Percentiles rank a stretch among this genome's conserved stretches.
Evolutionary conservation across 1,140 invertebrate species (phyloP).

Genomic region (Diploscapter pachys): DNA sequence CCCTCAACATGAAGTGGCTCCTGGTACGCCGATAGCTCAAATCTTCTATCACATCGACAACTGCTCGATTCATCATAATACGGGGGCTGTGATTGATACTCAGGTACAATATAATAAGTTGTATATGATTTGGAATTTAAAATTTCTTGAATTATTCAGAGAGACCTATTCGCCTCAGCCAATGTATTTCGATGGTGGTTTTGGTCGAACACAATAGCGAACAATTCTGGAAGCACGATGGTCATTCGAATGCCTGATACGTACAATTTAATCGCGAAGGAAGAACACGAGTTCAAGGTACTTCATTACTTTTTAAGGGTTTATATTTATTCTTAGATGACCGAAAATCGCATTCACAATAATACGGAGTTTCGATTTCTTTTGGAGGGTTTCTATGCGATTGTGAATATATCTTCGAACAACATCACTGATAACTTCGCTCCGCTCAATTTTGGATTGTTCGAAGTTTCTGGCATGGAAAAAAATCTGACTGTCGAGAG

Average conservation of each 20-base stretch:
- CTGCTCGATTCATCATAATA: constrained; percentile 72
- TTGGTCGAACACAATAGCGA: constrained; percentile 79
- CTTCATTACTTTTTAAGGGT: constrained; percentile 51
- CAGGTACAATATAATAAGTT: constrained; percentile 49
- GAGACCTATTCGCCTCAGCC: constrained; percentile 83
- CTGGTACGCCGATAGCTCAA: constrained; percentile 64
- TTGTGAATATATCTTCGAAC: constrained; percentile 74
- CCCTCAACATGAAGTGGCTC: constrained; percentile 60
- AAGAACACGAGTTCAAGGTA: constrained; percentile 81
- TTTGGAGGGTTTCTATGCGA: constrained; percentile 84
- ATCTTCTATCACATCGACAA: constrained; percentile 75
- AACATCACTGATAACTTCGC: constrained; percentile 76
- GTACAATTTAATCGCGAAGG: constrained; percentile 90
- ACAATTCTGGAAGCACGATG: constrained; percentile 78
- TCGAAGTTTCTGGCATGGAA: constrained; percentile 89
- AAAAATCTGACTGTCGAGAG: constrained; percentile 78
- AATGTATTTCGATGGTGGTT: constrained; percentile 90
- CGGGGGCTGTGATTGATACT: constrained; percentile 75
- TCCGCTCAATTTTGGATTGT: constrained; percentile 64
- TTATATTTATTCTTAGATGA: constrained; percentile 43
- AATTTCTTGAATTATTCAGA: constrained; percentile 58
- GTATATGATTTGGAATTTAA: too few relatives aligned
- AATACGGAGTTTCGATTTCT: constrained; percentile 81
- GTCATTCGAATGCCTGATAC: constrained; percentile 82
- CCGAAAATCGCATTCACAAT: constrained; percentile 75